phyloP scores from a whole-genome alignment of 2,797 vertebrate species.

The Acrocephalus scirpaceus region DNA sequence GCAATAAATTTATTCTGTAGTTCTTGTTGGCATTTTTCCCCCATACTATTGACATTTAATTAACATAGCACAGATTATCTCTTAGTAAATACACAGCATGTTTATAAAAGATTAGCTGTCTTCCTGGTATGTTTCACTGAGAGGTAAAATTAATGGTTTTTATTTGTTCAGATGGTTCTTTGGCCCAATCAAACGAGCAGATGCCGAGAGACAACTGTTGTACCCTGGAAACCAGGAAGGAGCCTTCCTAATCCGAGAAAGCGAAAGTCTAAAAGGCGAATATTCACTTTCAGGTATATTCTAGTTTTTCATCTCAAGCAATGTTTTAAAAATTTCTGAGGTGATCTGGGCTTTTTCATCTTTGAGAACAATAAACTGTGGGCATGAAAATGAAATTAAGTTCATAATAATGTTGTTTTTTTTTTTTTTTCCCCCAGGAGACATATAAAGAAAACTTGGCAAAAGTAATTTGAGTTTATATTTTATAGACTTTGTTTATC shows the following conservation, averaged over 20 bases:
- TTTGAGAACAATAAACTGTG: background rate
- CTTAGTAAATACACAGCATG: constrained; percentile 1
- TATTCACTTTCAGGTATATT: constrained; percentile 90
- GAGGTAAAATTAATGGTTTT: constrained; percentile 22
- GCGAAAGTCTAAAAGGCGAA: constrained; percentile 87
- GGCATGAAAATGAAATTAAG: background rate
- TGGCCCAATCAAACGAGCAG: constrained; percentile 85
- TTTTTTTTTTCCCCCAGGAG: background rate
- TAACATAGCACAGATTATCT: background rate
- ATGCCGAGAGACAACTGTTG: constrained; percentile 88
- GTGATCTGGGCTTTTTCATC: background rate
- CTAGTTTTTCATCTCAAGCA: background rate
- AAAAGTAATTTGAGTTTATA: background rate
- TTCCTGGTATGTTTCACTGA: background rate
- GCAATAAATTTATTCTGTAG: background rate
- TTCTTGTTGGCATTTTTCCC: background rate
- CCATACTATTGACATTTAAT: background rate
- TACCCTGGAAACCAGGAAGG: constrained; percentile 80
- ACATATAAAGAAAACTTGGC: background rate
- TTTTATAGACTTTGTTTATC: background rate
- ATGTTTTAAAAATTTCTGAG: background rate
- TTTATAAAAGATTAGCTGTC: constrained; percentile 4
- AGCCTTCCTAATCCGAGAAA: constrained; percentile 90
- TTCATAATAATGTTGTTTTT: background rate
- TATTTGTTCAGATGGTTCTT: constrained; percentile 91